Conservation (phyloP, 1,140 invertebrate genomes). For the Glossosoma conforme region DNA sequence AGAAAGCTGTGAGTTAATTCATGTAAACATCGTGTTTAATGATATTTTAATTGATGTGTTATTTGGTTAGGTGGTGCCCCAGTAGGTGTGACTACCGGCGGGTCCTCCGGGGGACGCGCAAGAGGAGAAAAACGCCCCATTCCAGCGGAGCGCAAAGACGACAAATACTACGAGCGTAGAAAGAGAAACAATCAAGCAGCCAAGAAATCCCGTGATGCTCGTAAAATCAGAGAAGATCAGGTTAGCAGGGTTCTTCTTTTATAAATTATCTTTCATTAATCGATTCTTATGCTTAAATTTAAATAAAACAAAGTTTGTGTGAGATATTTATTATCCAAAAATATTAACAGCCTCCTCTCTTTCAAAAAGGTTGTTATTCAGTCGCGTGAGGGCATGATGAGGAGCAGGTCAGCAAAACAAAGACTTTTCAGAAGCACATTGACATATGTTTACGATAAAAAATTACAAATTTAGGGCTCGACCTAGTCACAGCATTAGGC, state of each 20-base stretch:
- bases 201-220: conserved; percentile 82
- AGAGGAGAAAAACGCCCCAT: conserved; percentile 83
- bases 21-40: no score
- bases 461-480: no score
- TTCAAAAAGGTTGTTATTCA: not conserved
- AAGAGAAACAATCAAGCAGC: conserved; percentile 86
- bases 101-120: conserved; percentile 50
- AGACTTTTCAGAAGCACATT: no score
- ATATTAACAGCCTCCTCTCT: no score
- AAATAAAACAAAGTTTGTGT: not conserved
- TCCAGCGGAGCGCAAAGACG: conserved; percentile 80
- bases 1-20: no score
- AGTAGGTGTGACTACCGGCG: no score
- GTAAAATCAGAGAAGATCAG: conserved; percentile 80
- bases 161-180: conserved; percentile 82
- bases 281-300: not conserved
- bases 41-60: no score
- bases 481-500: no score
- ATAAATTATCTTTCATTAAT: not conserved
- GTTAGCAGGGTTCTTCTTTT: conserved; percentile 51
- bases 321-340: not conserved
- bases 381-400: not conserved
- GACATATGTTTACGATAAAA: no score
- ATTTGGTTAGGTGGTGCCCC: no score
- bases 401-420: not conserved